Percentiles rank a stretch among this genome's conserved stretches.
These are phyloP conservation scores for Crotalus tigris DNA, from an alignment of 2,113 vertebrate genomes.

Conservation along the genomic window DNA sequence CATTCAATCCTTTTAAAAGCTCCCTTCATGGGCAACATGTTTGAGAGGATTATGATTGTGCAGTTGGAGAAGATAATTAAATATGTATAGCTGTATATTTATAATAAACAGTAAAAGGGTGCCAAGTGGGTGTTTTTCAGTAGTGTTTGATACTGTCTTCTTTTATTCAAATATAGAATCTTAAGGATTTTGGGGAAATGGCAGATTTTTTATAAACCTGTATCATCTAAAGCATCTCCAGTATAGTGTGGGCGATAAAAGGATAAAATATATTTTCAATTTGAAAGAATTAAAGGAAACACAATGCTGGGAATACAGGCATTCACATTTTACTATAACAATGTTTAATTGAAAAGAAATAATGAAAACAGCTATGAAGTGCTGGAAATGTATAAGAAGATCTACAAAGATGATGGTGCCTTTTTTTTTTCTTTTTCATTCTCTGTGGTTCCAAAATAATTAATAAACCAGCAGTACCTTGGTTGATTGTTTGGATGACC, in stretches of 20 bases:
- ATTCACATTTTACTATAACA: neutral
- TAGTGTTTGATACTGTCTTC: neutral
- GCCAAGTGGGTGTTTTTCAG: neutral
- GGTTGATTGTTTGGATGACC: neutral
- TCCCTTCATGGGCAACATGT: neutral
- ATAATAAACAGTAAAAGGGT: neutral
- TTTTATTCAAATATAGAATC: neutral
- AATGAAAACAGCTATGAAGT: neutral
- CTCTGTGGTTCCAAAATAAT: neutral
- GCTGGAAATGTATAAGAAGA: neutral
- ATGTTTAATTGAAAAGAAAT: neutral
- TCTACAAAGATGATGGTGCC: neutral
- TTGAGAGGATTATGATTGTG: neutral
- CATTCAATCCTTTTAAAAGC: neutral
- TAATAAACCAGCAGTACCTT: neutral
- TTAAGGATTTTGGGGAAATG: neutral
- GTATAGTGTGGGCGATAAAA: neutral
- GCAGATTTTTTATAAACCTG: neutral
- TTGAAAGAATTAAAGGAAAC: neutral
- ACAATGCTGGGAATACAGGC: neutral
- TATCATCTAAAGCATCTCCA: neutral
- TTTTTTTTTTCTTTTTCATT: neutral
- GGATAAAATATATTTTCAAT: neutral
- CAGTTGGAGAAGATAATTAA: neutral
- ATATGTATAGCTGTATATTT: neutral